These are phyloP conservation scores for Oryzaephilus surinamensis DNA, from an alignment of 1,140 invertebrate species.

Conservation along the genomic window DNA sequence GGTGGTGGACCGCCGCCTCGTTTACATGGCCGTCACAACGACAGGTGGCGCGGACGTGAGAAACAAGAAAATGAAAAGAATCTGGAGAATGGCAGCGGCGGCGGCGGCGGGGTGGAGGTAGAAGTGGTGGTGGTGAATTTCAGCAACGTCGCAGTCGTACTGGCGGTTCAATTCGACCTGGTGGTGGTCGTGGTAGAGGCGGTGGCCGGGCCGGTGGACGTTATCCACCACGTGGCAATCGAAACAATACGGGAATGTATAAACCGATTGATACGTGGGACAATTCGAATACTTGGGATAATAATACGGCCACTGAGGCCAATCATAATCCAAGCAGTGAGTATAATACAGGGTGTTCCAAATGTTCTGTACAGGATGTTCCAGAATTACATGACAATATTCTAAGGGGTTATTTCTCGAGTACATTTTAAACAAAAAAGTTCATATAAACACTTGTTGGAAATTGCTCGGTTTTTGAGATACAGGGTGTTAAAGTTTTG, in stretches of 20 bases:
- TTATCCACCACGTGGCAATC: conserved; percentile 26
- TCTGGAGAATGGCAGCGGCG: conserved; percentile 22
- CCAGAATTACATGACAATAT: too few relatives aligned
- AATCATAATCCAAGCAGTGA: conserved; percentile 18
- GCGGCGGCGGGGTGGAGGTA: conserved; percentile 24
- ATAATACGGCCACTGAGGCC: conserved; percentile 21
- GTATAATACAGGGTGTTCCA: too few relatives aligned
- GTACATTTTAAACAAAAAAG: too few relatives aligned
- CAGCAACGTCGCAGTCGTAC: conserved; percentile 24
- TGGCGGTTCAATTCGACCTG: conserved; percentile 38
- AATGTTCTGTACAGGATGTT: too few relatives aligned
- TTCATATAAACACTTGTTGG: too few relatives aligned
- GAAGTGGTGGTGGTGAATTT: too few relatives aligned
- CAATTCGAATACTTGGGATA: conserved; percentile 31
- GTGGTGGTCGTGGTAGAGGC: conserved; percentile 42
- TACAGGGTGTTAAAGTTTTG: too few relatives aligned
- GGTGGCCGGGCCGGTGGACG: conserved; percentile 38
- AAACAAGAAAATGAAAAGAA: conserved; percentile 33
- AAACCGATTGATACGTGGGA: conserved; percentile 43
- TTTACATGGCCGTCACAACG: conserved; percentile 25
- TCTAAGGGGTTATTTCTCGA: too few relatives aligned
- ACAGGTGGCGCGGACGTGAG: conserved; percentile 35
- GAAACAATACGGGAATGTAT: conserved; percentile 28
- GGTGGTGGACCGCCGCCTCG: conserved; percentile 27
- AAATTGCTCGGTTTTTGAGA: too few relatives aligned